Evolutionary conservation across 2,797 vertebrate species (phyloP).

Genomic region (Crossoptilon crossoptilon): DNA sequence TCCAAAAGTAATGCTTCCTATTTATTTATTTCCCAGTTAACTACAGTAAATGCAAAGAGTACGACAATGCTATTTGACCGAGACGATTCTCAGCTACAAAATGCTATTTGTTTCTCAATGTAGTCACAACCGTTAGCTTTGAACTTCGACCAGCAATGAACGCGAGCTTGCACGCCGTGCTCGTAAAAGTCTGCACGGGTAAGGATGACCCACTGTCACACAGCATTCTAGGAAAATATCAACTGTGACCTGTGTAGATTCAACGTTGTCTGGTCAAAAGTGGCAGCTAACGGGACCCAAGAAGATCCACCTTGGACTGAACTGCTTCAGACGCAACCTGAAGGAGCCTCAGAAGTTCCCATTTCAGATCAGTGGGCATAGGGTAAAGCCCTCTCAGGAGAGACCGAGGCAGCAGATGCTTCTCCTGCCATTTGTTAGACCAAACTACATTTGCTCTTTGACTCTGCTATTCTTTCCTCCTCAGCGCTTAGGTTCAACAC

Average conservation of each 20-base stretch:
- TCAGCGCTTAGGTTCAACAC: background rate
- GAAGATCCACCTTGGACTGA: background rate
- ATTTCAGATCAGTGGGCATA: background rate
- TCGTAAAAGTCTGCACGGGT: no score
- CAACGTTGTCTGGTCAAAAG: background rate
- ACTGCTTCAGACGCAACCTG: rapidly evolving
- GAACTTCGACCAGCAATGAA: no score
- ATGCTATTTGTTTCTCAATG: no score
- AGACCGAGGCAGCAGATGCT: background rate
- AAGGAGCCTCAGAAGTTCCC: background rate
- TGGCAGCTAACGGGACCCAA: rapidly evolving
- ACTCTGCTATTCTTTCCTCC: background rate
- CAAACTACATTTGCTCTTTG: background rate
- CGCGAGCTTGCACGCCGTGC: no score
- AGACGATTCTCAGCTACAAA: no score
- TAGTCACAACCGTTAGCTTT: no score
- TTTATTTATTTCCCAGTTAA: background rate
- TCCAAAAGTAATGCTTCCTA: background rate
- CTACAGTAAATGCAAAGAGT: no score
- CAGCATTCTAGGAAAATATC: no score
- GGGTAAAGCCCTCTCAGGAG: background rate
- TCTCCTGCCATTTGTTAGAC: background rate
- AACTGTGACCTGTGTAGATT: no score
- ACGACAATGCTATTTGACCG: no score
- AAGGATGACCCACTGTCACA: no score